phyloP scores from a whole-genome alignment of 2,113 vertebrate genomes.

The Lasiurus cinereus region DNA sequence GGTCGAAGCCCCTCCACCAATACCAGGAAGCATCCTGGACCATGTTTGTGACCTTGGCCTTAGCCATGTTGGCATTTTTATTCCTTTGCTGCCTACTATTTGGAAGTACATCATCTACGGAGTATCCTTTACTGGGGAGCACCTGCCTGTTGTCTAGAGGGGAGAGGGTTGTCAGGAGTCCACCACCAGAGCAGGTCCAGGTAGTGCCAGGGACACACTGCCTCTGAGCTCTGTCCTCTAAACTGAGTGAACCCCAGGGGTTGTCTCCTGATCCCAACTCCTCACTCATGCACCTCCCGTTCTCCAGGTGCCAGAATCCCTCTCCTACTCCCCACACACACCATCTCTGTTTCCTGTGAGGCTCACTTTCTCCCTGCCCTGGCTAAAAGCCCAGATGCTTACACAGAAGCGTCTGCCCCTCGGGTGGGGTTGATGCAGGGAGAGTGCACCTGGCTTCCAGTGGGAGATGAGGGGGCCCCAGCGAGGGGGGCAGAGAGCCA shows the following conservation, averaged over 20 bases:
- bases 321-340: neutral
- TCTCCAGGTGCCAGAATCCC: neutral
- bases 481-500: neutral
- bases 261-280: neutral
- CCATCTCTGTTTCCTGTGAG: too few species aligned
- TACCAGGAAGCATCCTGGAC: neutral
- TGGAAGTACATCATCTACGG: neutral
- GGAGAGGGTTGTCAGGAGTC: neutral
- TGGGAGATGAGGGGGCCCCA: neutral
- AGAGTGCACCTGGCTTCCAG: neutral
- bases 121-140: neutral
- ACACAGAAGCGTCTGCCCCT: neutral
- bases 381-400: neutral
- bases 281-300: neutral
- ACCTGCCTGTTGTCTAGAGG: neutral
- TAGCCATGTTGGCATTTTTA: neutral
- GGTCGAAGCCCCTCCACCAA: neutral
- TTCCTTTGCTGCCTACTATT: neutral
- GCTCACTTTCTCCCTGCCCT: neutral
- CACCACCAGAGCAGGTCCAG: neutral
- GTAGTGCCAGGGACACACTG: neutral
- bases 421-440: neutral
- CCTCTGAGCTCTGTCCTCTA: neutral
- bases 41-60: neutral
- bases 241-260: neutral